These are phyloP conservation scores for Habropoda laboriosa DNA, from an alignment of 1,140 invertebrate species.

Conservation along the genomic window DNA sequence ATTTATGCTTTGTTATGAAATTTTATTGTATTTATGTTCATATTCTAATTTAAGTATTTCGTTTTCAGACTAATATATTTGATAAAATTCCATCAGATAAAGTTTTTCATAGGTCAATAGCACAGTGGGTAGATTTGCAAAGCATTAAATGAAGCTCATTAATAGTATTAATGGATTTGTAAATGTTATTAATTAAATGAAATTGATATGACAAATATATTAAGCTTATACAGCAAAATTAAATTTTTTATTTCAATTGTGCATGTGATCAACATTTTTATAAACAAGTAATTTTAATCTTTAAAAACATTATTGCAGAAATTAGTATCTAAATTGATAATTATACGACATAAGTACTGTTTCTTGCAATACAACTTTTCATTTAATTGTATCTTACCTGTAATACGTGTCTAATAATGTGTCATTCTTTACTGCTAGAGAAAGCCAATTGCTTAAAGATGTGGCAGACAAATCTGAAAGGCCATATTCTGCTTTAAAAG, in stretches of 20 bases:
- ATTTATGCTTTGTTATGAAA: conserved; percentile 12
- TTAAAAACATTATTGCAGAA: conserved; percentile 6
- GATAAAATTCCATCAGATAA: conserved; percentile 77
- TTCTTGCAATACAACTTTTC: conserved; percentile 78
- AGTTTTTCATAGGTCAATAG: conserved; percentile 74
- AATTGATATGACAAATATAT: conserved; percentile 20
- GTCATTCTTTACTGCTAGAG: conserved; percentile 70
- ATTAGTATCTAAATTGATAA: background rate
- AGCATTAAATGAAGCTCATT: conserved; percentile 8
- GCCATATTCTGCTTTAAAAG: conserved; percentile 85
- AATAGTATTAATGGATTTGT: conserved; percentile 15
- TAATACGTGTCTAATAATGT: conserved; percentile 66
- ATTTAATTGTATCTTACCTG: conserved; percentile 35
- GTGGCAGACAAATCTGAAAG: conserved; percentile 76
- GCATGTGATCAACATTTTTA: background rate
- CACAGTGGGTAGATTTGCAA: conserved; percentile 74
- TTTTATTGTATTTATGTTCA: no score
- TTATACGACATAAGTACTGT: conserved; percentile 20
- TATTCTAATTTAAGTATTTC: conserved; percentile 20
- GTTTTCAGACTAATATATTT: conserved; percentile 72
- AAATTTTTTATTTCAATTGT: background rate
- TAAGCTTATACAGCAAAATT: background rate
- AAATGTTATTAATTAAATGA: conserved; percentile 18
- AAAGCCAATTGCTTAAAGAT: conserved; percentile 74
- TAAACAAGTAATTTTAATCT: background rate